phyloP scores from a whole-genome alignment of 2,113 vertebrate species.

The Callaeas wilsoni region DNA sequence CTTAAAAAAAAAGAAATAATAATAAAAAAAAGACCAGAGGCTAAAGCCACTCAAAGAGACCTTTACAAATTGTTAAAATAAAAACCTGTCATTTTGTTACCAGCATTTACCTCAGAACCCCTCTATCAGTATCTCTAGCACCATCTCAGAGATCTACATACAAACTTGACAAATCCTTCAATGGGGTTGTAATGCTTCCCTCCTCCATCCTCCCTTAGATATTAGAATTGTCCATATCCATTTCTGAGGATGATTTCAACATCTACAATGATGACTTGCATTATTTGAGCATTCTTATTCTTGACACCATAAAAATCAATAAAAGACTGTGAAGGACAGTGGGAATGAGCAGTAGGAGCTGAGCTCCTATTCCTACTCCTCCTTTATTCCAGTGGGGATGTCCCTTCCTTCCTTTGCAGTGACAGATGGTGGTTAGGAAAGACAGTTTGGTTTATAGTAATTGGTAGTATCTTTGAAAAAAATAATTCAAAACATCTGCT shows the following conservation, averaged over 20 bases:
- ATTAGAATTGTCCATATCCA: neutral
- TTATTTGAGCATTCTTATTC: neutral
- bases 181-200: neutral
- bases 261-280: neutral
- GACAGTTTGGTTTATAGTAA: neutral
- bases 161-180: neutral
- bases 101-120: neutral
- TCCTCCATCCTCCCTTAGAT: neutral
- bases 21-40: neutral
- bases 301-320: neutral
- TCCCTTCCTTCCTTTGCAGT: neutral
- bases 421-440: neutral
- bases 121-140: neutral
- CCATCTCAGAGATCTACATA: neutral
- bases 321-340: neutral
- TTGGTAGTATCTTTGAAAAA: neutral
- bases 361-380: neutral
- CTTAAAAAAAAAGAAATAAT: neutral
- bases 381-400: neutral
- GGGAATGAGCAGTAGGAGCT: neutral
- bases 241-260: neutral
- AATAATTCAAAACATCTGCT: neutral
- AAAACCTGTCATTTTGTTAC: neutral
- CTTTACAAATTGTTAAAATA: neutral
- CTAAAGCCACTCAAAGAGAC: neutral